These are phyloP conservation scores for Procambarus clarkii DNA, from an alignment of 1,140 invertebrate genomes.

Conservation along the genomic window DNA sequence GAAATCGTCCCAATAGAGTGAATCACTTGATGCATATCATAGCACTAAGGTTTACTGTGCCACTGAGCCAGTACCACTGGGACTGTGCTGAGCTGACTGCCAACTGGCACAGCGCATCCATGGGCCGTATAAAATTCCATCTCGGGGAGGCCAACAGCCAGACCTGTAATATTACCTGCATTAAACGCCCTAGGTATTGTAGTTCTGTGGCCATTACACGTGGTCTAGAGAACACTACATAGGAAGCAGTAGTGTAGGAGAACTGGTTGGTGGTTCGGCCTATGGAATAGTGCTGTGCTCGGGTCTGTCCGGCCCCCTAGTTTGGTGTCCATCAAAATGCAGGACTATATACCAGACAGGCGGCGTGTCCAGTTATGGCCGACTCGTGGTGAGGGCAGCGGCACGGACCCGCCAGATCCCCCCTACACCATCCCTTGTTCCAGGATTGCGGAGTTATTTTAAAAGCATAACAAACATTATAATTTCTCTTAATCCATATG, in stretches of 20 bases:
- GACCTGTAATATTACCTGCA: neutral
- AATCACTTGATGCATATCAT: slow-evolving; percentile 71
- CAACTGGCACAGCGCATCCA: slow-evolving; percentile 41
- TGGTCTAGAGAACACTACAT: neutral
- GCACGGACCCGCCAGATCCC: slow-evolving; percentile 44
- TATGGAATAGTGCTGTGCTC: slow-evolving; percentile 30
- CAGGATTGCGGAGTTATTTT: slow-evolving; percentile 69
- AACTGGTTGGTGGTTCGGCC: slow-evolving; percentile 12
- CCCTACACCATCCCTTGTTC: slow-evolving; percentile 66
- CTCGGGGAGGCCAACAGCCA: slow-evolving; percentile 17
- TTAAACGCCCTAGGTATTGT: neutral
- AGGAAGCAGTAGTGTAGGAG: neutral
- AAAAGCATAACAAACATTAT: slow-evolving; percentile 70
- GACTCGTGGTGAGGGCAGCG: slow-evolving; percentile 37
- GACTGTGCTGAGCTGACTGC: slow-evolving; percentile 53
- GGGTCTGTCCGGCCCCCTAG: slow-evolving; percentile 36
- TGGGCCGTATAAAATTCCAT: slow-evolving; percentile 32
- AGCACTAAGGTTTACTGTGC: slow-evolving; percentile 69
- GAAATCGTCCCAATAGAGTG: slow-evolving; percentile 68
- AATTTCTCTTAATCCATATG: slow-evolving; percentile 70
- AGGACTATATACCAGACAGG: slow-evolving; percentile 8
- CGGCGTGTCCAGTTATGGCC: slow-evolving; percentile 43
- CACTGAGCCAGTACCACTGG: slow-evolving; percentile 62
- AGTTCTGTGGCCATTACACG: neutral
- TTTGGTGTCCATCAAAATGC: neutral